A percentile compares a stretch with the other conserved stretches of the same genome.
Evolutionary conservation across 2,888 invertebrate genomes (phyloP).

Genomic region (Parascotia fuliginaria): DNA sequence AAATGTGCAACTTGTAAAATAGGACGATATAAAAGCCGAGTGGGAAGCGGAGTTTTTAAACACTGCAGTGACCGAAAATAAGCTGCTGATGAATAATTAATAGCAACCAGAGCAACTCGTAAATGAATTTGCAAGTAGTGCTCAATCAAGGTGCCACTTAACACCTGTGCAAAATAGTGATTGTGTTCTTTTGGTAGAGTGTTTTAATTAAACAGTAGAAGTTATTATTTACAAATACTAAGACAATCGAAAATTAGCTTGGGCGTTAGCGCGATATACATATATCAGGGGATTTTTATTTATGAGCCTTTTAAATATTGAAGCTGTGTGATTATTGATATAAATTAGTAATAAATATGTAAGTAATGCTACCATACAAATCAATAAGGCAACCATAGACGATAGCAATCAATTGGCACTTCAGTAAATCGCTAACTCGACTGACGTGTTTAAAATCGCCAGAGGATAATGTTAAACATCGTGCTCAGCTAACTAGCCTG

Average conservation of each 20-base stretch:
- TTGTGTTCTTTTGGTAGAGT: background rate
- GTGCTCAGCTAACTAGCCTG: background rate
- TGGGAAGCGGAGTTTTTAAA: slow-evolving; percentile 6
- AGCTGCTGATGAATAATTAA: slow-evolving; percentile 27
- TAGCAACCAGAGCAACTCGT: slow-evolving; percentile 9
- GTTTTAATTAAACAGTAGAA: background rate
- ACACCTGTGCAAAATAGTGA: background rate
- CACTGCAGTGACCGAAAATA: slow-evolving; percentile 22
- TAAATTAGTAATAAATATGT: no score
- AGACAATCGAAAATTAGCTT: no score
- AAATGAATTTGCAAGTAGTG: slow-evolving; percentile 26
- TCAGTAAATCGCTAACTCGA: no score
- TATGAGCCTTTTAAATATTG: no score
- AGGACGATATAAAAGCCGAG: background rate
- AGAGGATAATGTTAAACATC: slow-evolving; percentile 4
- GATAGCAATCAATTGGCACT: no score
- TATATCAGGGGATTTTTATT: no score
- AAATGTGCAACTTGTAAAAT: background rate
- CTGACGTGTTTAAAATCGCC: background rate
- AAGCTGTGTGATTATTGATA: no score
- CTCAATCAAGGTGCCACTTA: slow-evolving; percentile 11
- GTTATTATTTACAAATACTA: no score
- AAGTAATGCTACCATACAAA: no score
- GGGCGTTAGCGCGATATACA: no score
- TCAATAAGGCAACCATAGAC: no score